phyloP scores from a whole-genome alignment of 2,797 vertebrate species.

The Propithecus deckenii region DNA sequence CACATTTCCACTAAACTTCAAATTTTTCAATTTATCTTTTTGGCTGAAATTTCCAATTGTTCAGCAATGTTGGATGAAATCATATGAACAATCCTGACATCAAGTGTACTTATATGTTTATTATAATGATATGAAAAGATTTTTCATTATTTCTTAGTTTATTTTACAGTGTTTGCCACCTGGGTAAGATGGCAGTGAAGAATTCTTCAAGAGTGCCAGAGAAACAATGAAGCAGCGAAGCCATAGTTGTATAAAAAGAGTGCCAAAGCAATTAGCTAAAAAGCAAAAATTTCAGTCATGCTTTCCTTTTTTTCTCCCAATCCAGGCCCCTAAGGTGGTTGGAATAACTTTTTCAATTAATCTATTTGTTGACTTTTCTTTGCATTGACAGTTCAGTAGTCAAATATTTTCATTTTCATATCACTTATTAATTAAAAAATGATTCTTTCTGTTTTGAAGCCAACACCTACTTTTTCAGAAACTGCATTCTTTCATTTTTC shows the following conservation, averaged over 20 bases:
- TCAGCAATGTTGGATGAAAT: constrained; percentile 17
- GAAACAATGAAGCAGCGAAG: neutral
- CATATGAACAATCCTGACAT: constrained; percentile 40
- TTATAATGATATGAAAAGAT: neutral
- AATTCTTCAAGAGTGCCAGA: neutral
- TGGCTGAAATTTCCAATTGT: constrained; percentile 53
- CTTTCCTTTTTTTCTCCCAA: neutral
- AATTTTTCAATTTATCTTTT: constrained; percentile 51
- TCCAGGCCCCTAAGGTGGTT: neutral
- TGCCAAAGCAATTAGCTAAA: constrained; percentile 36
- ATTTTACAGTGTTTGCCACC: constrained; percentile 28
- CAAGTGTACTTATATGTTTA: neutral
- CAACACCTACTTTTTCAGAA: constrained; percentile 31
- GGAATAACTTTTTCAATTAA: constrained; percentile 65
- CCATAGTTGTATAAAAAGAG: neutral
- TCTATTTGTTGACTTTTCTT: constrained; percentile 57
- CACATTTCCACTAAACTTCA: neutral
- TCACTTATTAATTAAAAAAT: constrained; percentile 63
- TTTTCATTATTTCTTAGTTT: constrained; percentile 42
- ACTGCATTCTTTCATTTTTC: constrained; percentile 53
- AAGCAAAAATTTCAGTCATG: neutral
- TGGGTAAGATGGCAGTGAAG: neutral
- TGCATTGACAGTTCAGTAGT: constrained; percentile 42
- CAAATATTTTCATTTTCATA: constrained; percentile 61
- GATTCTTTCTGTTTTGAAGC: constrained; percentile 33